Percentiles rank a stretch among this genome's conserved stretches.
Evolutionary conservation across 2,888 invertebrate genomes (phyloP).

Genomic region (Nymphalis urticae): DNA sequence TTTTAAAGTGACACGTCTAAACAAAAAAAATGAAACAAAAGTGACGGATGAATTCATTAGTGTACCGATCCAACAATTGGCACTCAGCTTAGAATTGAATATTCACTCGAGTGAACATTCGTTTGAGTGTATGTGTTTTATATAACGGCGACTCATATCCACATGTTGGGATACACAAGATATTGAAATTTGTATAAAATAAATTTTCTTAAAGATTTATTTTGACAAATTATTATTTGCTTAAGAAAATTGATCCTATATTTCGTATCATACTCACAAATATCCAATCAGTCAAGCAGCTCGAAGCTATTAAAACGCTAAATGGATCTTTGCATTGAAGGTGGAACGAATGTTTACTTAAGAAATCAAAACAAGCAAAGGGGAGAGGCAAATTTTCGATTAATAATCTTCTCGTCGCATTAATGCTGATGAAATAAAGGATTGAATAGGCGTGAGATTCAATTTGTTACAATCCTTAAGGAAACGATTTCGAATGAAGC

Average conservation of each 20-base stretch:
- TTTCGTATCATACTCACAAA: constrained; percentile 18
- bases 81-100: no score
- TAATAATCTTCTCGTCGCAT: constrained; percentile 72
- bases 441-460: constrained; percentile 73
- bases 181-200: not conserved
- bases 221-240: constrained; percentile 10
- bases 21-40: no score
- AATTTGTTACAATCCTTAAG: constrained; percentile 75
- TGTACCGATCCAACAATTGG: no score
- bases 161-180: no score
- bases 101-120: no score
- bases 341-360: constrained; percentile 42
- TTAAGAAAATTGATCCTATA: constrained; percentile 22
- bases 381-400: constrained; percentile 56
- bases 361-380: constrained; percentile 54
- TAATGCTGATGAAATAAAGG: constrained; percentile 74
- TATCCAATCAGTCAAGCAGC: constrained; percentile 34
- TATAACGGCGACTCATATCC: no score
- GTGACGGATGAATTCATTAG: no score
- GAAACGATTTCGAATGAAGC: constrained; percentile 73
- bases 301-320: constrained; percentile 38
- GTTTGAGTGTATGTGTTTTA: no score
- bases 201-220: not conserved
- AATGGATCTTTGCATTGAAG: constrained; percentile 37
- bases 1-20: no score